A percentile compares a stretch with the other conserved stretches of the same genome.
These are phyloP conservation scores for Halotydeus destructor DNA, from an alignment of 1,140 invertebrate genomes.

Conservation along the genomic window DNA sequence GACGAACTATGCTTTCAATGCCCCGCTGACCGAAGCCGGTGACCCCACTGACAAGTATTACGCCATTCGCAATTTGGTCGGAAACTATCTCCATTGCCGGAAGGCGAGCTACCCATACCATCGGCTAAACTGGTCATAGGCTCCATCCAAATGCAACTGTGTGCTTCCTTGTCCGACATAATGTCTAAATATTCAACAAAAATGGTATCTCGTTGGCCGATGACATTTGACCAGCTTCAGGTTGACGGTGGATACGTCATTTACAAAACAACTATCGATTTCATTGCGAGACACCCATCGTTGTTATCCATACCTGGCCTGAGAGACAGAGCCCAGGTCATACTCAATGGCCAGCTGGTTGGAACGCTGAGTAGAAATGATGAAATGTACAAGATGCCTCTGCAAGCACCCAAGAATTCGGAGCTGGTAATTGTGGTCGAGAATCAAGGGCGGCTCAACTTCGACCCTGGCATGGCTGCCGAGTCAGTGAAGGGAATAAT, in stretches of 20 bases:
- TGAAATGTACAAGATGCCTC: conserved; percentile 28
- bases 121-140: conserved; percentile 3
- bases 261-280: conserved; percentile 40
- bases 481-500: conserved; percentile 2
- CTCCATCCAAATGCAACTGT: background rate
- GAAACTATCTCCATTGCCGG: conserved; percentile 18
- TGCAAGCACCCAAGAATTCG: conserved; percentile 31
- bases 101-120: background rate
- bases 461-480: conserved; percentile 24
- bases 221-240: conserved; percentile 11
- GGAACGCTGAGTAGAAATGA: conserved; percentile 38
- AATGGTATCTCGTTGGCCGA: no score
- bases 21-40: conserved; percentile 29
- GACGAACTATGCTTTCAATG: conserved; percentile 32
- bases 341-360: conserved; percentile 37
- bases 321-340: conserved; percentile 49
- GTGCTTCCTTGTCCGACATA: no score
- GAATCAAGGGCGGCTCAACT: conserved; percentile 16
- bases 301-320: conserved; percentile 34
- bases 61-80: conserved; percentile 25
- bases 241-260: conserved; percentile 38
- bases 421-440: conserved; percentile 28
- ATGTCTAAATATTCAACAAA: no score
- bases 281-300: conserved; percentile 29
- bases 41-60: conserved; percentile 28